Percentiles rank a stretch among this genome's conserved stretches.
Evolutionary conservation across 2,797 vertebrate species (phyloP).

Genomic region (Austrolebias charrua): DNA sequence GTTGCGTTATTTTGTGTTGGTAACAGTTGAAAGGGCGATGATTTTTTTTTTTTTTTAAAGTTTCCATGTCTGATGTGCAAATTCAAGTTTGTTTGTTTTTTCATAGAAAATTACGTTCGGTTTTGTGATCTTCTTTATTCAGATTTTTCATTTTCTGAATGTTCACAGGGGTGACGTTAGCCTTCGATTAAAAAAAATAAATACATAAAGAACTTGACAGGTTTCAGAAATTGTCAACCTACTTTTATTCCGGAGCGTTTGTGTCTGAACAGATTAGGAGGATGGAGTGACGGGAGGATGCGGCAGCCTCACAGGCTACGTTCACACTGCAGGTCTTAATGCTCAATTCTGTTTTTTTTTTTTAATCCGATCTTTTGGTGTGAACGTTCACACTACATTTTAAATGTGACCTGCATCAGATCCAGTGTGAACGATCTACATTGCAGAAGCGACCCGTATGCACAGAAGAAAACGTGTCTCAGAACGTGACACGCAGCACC

Average conservation of each 20-base stretch:
- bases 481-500: too few species aligned
- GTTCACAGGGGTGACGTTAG: not conserved
- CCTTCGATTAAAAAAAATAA: not conserved
- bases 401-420: too few species aligned
- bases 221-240: slow-evolving; percentile 18
- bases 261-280: not conserved
- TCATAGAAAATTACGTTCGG: not conserved
- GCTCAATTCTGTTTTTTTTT: too few species aligned
- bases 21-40: not conserved
- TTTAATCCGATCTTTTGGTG: too few species aligned
- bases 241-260: not conserved
- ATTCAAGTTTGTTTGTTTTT: too few species aligned
- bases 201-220: not conserved
- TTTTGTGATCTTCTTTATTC: not conserved
- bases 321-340: too few species aligned
- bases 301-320: slow-evolving; percentile 34
- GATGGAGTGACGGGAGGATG: slow-evolving; percentile 40
- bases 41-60: too few species aligned
- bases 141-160: not conserved
- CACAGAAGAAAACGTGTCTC: too few species aligned
- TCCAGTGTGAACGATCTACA: too few species aligned
- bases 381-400: too few species aligned
- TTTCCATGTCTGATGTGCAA: too few species aligned
- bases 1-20: not conserved
- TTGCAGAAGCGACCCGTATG: too few species aligned